These are phyloP conservation scores for Magallana ariakensis DNA, from an alignment of 1,140 invertebrate species.

Conservation along the genomic window DNA sequence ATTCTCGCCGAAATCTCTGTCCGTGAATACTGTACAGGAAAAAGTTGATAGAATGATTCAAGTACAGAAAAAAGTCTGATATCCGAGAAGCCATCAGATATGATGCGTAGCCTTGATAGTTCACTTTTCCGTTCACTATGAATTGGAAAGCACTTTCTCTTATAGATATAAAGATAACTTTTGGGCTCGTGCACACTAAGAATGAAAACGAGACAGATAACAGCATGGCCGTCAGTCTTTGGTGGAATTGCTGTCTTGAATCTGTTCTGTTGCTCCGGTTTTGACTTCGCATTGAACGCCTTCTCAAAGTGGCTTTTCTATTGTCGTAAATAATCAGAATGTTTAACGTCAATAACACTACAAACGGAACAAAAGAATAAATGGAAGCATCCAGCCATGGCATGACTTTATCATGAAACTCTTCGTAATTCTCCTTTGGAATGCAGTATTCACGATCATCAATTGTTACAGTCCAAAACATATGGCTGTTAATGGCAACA, in stretches of 20 bases:
- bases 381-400: constrained; percentile 74
- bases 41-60: constrained; percentile 75
- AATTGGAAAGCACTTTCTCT: constrained; percentile 60
- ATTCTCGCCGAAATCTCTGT: constrained; percentile 67
- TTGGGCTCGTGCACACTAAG: constrained; percentile 65
- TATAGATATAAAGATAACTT: constrained; percentile 65
- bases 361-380: constrained; percentile 73
- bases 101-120: constrained; percentile 59
- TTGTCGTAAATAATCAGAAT: constrained; percentile 69
- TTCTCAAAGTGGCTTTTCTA: constrained; percentile 55
- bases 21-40: constrained; percentile 74
- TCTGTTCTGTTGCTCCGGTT: not conserved
- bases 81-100: constrained; percentile 62
- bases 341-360: constrained; percentile 70
- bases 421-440: constrained; percentile 45
- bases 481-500: constrained; percentile 61
- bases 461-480: constrained; percentile 63
- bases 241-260: constrained; percentile 48
- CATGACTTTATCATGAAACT: constrained; percentile 64
- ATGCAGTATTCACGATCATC: constrained; percentile 47
- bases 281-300: constrained; percentile 47
- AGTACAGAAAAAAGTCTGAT: constrained; percentile 65
- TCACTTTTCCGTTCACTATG: constrained; percentile 33
- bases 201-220: constrained; percentile 69
- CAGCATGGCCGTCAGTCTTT: constrained; percentile 66